Evolutionary conservation across 1,140 invertebrate genomes (phyloP).

Genomic region (Scaptomyza graminum): DNA sequence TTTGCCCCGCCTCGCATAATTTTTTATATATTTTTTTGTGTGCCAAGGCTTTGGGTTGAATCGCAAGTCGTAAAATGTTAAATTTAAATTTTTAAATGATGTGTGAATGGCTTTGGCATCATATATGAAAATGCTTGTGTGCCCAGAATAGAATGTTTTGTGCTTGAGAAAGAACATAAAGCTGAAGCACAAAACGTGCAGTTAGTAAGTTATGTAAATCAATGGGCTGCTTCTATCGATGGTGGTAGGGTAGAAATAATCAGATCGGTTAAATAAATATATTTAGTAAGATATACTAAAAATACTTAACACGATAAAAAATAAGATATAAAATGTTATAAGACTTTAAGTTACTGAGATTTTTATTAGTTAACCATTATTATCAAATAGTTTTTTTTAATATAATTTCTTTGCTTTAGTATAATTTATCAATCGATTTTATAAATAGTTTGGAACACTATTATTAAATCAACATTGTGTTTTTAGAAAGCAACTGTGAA

Average conservation of each 20-base stretch:
- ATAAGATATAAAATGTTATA: too few species aligned
- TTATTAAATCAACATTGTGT: neutral
- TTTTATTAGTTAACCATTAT: too few species aligned
- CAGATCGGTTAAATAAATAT: neutral
- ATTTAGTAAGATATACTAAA: too few species aligned
- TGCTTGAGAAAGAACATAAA: constrained; percentile 42
- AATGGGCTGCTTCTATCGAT: constrained; percentile 17
- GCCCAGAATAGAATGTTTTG: constrained; percentile 52
- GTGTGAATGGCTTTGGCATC: constrained; percentile 80
- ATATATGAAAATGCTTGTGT: constrained; percentile 72
- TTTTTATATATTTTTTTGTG: constrained; percentile 40
- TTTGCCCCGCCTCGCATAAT: constrained; percentile 61
- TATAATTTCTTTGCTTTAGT: too few species aligned
- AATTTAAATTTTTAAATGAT: constrained; percentile 82
- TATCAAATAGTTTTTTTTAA: too few species aligned
- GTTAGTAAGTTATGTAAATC: constrained; percentile 2
- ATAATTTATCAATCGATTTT: too few species aligned
- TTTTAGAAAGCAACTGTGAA: constrained; percentile 25
- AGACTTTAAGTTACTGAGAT: too few species aligned
- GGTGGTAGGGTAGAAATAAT: neutral
- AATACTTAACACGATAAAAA: too few species aligned
- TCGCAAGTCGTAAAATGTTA: constrained; percentile 81
- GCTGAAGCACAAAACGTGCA: constrained; percentile 43
- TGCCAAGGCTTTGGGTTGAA: constrained; percentile 50
- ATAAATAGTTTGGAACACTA: too few species aligned